These are phyloP conservation scores for Drosophila pandora DNA, from an alignment of 1,140 invertebrate species.

Conservation along the genomic window DNA sequence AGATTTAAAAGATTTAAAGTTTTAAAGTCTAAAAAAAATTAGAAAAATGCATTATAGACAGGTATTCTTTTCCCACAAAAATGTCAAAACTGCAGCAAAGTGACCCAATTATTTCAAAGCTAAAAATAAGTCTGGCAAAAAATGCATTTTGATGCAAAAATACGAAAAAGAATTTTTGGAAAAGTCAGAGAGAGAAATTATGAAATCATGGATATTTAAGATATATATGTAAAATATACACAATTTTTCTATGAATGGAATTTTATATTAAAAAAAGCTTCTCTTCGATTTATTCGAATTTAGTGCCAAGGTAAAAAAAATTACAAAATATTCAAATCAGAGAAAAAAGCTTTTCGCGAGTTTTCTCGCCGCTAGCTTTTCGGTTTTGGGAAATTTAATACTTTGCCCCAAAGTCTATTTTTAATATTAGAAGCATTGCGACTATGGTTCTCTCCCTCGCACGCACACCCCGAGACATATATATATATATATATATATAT, in stretches of 20 bases:
- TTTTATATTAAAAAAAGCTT: conserved; percentile 26
- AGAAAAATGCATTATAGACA: not conserved
- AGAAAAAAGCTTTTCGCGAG: conserved; percentile 28
- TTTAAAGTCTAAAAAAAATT: not conserved
- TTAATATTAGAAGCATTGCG: conserved; percentile 25
- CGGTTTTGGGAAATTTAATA: conserved; percentile 45
- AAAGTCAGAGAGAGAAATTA: not conserved
- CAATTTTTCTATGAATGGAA: conserved; percentile 22
- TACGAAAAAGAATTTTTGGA: not conserved
- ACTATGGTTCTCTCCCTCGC: conserved; percentile 33
- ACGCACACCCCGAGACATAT: conserved; percentile 6
- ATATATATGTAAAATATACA: conserved; percentile 7
- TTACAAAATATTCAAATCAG: conserved; percentile 26
- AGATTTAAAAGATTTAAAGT: not conserved
- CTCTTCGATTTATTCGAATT: conserved; percentile 46
- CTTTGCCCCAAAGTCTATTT: conserved; percentile 42
- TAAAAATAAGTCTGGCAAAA: conserved; percentile 23
- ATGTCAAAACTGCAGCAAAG: not conserved
- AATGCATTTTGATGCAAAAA: conserved; percentile 16
- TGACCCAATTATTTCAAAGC: conserved; percentile 28
- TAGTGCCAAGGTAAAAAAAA: conserved; percentile 73
- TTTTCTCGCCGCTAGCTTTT: conserved; percentile 33
- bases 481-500: not conserved
- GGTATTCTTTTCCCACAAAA: not conserved
- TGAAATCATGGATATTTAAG: conserved; percentile 7